Base-by-base conservation (phyloP, 2,113 vertebrate species). In the Hippocampus barbouri region DNA sequence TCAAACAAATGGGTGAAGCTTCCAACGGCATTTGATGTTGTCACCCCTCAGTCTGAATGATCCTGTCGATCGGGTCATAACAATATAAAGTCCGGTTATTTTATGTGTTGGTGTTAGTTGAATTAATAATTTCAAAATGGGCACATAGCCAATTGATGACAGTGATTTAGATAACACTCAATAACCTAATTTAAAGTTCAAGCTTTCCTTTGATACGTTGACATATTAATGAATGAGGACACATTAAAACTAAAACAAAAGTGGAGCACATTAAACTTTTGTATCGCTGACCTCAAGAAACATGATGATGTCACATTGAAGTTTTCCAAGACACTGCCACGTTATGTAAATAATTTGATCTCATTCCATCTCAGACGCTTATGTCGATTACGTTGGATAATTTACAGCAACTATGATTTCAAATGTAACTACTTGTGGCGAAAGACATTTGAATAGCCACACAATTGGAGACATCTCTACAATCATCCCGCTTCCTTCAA, bases 141-240 rank as follows among this genome's bases (percentile, higher is more conserved):
- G 27, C 57, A 60, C 57, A 30, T 60, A 11, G 16, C 59, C 54
- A 34, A 12, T 66, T 60, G 60, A 71, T 54, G 69, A 66, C 78
- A 81, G 74, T 85, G 40, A 81, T 83, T 79, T 78, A 81, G 73
- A 43, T 69, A 76, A 74, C 57, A 79, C 73, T 65, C 43, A 78
- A 69, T 69, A 75, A 83, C 74, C 57, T 27, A 45, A 61, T 34
- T 34, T 6, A 7, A 38, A 38, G 34, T n/a, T 41, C 30, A 25
- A 61, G 27, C 25, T 1, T 34, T 7, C 25, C 30, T 7, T 18
- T 30, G 14, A 30, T 34, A 61, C 16, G 8, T 30, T 30, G 27
- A 34, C 23, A 16, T 41, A 43, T 3, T 53, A 5, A 49, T 57
- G 25, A 25, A 16, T 18, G 27, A 27, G 63, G 21, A 41, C 14